phyloP scores from a whole-genome alignment of 2,797 vertebrate genomes.

The Tangara arthus region DNA sequence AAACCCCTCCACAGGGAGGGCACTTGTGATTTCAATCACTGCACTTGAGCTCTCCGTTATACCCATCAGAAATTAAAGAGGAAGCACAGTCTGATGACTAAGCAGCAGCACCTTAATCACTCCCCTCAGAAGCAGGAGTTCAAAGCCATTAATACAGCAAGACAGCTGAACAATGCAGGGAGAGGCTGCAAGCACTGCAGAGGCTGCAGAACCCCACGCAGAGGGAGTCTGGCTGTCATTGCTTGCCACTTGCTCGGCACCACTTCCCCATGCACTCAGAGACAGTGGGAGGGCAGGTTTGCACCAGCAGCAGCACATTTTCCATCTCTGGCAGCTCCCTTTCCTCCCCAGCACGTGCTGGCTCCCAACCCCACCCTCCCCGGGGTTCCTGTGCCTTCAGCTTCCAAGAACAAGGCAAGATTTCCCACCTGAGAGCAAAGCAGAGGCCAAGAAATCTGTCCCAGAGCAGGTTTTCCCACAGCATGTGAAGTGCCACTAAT shows the following conservation, averaged over 20 bases:
- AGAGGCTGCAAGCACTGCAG: neutral
- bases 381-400: neutral
- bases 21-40: neutral
- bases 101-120: neutral
- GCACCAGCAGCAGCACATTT: neutral
- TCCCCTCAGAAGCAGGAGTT: neutral
- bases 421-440: fast-evolving
- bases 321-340: fast-evolving
- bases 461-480: neutral
- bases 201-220: neutral
- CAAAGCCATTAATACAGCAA: neutral
- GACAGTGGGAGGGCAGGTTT: neutral
- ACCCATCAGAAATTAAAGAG: neutral
- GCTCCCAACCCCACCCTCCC: neutral
- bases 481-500: neutral
- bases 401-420: neutral
- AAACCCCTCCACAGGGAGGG: neutral
- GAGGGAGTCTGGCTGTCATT: neutral
- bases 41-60: neutral
- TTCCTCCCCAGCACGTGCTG: neutral
- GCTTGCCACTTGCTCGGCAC: neutral
- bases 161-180: neutral
- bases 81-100: neutral
- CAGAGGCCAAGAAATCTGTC: neutral
- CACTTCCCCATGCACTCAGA: neutral